Conservation (phyloP, 2,797 vertebrate genomes). For the Tinamus major region DNA sequence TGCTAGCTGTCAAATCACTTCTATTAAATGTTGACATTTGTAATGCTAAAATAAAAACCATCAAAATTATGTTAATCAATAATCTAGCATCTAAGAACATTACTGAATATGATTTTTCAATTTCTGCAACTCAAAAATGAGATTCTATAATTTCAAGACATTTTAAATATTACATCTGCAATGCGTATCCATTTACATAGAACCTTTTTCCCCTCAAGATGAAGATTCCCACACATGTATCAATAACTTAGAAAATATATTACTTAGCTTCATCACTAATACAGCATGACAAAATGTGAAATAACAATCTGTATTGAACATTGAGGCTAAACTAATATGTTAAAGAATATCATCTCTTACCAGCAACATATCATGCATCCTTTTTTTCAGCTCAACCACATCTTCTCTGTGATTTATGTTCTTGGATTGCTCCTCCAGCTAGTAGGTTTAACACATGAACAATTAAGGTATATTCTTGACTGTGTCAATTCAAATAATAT, state of each 20-base stretch:
- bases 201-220: background rate
- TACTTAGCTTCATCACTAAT: background rate
- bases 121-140: background rate
- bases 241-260: background rate
- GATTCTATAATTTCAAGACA: background rate
- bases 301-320: background rate
- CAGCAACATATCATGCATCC: slow-evolving; percentile 88
- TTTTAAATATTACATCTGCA: background rate
- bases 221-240: background rate
- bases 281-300: background rate
- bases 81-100: background rate
- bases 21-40: background rate
- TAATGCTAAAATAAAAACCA: background rate
- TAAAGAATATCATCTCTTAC: slow-evolving; percentile 78
- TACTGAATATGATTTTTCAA: background rate
- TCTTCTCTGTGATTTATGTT: slow-evolving; percentile 88
- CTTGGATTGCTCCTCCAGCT: slow-evolving; percentile 94
- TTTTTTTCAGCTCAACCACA: slow-evolving; percentile 86
- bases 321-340: background rate
- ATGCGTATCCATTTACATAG: background rate
- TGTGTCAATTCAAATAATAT: background rate
- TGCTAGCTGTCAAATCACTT: background rate
- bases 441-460: slow-evolving; percentile 33
- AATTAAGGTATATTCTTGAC: background rate
- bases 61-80: background rate